phyloP scores from a whole-genome alignment of 2,113 vertebrate species.

The Tiliqua scincoides region DNA sequence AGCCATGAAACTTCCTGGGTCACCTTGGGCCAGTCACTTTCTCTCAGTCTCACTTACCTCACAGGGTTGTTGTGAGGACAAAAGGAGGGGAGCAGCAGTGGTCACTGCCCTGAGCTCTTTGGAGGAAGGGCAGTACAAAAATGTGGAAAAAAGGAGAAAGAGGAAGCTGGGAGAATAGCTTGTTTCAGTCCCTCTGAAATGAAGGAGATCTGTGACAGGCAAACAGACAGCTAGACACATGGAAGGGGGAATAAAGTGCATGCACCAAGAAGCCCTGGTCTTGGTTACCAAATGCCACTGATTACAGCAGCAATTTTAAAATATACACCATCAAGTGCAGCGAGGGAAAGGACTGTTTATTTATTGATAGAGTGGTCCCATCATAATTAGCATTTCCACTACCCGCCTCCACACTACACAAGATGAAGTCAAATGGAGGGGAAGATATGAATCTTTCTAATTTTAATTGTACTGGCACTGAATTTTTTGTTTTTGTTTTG shows the following conservation, averaged over 20 bases:
- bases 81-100: too few relatives aligned
- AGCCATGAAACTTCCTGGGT: too few relatives aligned
- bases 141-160: too few relatives aligned
- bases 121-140: too few relatives aligned
- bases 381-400: constrained; percentile 57
- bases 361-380: constrained; percentile 59
- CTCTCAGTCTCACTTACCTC: too few relatives aligned
- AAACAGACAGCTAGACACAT: neutral
- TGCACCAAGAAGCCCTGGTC: fast-evolving
- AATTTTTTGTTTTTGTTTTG: neutral
- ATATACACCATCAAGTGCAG: constrained; percentile 10
- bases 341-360: constrained; percentile 40
- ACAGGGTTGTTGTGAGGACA: too few relatives aligned
- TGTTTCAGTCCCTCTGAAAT: neutral
- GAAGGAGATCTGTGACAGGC: constrained; percentile 5
- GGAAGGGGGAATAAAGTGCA: fast-evolving
- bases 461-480: constrained; percentile 7
- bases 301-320: constrained; percentile 52
- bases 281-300: neutral
- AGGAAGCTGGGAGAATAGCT: neutral
- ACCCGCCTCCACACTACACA: constrained; percentile 27
- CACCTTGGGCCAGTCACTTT: too few relatives aligned
- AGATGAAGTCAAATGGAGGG: constrained; percentile 24
- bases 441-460: constrained; percentile 2
- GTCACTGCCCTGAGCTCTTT: too few relatives aligned